These are phyloP conservation scores for Thunnus maccoyii DNA, from an alignment of 2,113 vertebrate genomes.

Conservation along the genomic window DNA sequence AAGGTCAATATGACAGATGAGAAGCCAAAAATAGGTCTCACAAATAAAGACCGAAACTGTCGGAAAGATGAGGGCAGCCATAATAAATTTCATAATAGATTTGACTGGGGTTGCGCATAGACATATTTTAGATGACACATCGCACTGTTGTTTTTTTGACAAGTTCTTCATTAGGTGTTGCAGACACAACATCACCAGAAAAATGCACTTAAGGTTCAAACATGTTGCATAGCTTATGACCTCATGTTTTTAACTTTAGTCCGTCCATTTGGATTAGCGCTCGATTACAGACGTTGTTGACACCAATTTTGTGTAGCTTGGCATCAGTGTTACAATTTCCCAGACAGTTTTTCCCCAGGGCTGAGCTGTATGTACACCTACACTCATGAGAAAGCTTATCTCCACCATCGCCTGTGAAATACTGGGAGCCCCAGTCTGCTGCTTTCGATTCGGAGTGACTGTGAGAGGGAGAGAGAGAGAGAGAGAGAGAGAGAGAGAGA, in stretches of 20 bases:
- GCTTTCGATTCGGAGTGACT: conserved; percentile 30
- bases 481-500: conserved; percentile 44
- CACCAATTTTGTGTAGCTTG: conserved; percentile 11
- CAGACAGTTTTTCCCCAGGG: conserved; percentile 22
- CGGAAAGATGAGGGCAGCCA: conserved; percentile 55
- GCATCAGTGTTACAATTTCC: conserved; percentile 38
- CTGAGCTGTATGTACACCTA: conserved; percentile 28
- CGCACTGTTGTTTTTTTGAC: background rate
- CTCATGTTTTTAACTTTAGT: conserved; percentile 6
- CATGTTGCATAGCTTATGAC: background rate
- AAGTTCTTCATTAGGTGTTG: conserved; percentile 30
- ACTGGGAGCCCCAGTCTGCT: conserved; percentile 41
- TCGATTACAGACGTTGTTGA: background rate
- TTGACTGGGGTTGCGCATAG: background rate
- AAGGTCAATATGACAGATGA: conserved; percentile 51
- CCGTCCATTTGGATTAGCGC: background rate
- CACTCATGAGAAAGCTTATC: conserved; percentile 59
- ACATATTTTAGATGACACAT: conserved; percentile 23
- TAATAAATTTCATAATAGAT: conserved; percentile 33
- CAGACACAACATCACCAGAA: conserved; percentile 29
- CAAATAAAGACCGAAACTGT: conserved; percentile 35
- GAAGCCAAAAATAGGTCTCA: conserved; percentile 49
- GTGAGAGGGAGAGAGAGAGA: conserved; percentile 6
- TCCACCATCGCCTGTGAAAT: conserved; percentile 68
- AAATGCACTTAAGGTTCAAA: conserved; percentile 10